A percentile compares a stretch with the other conserved stretches of the same genome.
These are phyloP conservation scores for Takifugu ocellatus DNA, from an alignment of 2,797 vertebrate species.

Conservation along the genomic window DNA sequence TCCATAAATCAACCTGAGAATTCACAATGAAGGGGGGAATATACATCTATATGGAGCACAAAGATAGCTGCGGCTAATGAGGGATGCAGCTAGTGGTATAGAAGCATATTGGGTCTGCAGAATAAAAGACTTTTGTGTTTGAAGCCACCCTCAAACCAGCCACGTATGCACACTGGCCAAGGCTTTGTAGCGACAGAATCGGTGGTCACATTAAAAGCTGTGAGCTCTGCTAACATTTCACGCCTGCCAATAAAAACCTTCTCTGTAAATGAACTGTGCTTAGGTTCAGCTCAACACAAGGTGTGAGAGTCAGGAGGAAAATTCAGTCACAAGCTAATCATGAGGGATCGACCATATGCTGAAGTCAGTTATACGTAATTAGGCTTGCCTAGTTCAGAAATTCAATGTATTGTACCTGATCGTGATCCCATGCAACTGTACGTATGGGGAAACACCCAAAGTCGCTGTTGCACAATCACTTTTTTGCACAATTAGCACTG, in stretches of 20 bases:
- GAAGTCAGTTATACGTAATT: too few species aligned
- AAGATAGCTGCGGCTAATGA: slow-evolving; percentile 36
- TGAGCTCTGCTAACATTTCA: slow-evolving; percentile 4
- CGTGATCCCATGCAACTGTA: neutral
- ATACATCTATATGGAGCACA: slow-evolving; percentile 21
- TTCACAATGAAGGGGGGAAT: slow-evolving; percentile 7
- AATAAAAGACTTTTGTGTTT: slow-evolving; percentile 51
- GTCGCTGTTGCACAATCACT: neutral
- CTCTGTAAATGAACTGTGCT: slow-evolving; percentile 4
- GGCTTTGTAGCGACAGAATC: slow-evolving; percentile 20
- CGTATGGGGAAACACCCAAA: neutral
- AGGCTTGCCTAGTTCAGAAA: too few species aligned
- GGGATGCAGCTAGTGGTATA: slow-evolving; percentile 33
- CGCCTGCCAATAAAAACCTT: slow-evolving; percentile 28
- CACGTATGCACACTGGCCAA: slow-evolving; percentile 37
- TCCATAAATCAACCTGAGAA: slow-evolving; percentile 15
- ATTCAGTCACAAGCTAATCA: neutral
- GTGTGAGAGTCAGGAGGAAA: slow-evolving; percentile 1
- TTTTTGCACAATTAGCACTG: neutral
- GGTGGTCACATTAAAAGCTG: slow-evolving; percentile 35
- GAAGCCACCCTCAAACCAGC: slow-evolving; percentile 49
- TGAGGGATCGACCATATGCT: neutral
- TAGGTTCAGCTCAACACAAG: slow-evolving; percentile 7
- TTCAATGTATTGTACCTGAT: too few species aligned
- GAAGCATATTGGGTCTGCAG: slow-evolving; percentile 43